Conservation (phyloP, 2,797 vertebrate species). For the Amphiprion clarkii region DNA sequence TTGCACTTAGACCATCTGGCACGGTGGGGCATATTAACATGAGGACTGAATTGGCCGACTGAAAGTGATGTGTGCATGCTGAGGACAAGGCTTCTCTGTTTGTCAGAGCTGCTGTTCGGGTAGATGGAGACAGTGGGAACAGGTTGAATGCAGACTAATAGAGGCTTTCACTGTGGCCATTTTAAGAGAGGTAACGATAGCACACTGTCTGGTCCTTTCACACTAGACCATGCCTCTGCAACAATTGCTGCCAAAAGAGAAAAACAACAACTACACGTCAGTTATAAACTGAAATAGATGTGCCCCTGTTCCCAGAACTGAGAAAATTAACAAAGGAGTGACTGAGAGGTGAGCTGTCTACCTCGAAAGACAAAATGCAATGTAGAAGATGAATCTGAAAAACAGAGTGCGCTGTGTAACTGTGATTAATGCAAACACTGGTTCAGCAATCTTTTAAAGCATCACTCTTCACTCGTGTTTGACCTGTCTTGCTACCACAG, state of each 20-base stretch:
- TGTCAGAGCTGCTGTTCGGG: slow-evolving; percentile 50
- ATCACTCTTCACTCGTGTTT: slow-evolving; percentile 36
- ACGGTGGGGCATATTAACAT: slow-evolving; percentile 68
- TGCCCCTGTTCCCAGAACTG: slow-evolving; percentile 11
- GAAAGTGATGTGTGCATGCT: slow-evolving; percentile 64
- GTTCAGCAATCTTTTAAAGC: slow-evolving; percentile 36
- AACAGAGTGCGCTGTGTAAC: neutral
- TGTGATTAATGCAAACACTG: slow-evolving; percentile 19
- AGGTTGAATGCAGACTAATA: slow-evolving; percentile 63
- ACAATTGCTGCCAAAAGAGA: slow-evolving; percentile 26
- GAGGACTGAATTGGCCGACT: slow-evolving; percentile 72
- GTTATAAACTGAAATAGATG: slow-evolving; percentile 41
- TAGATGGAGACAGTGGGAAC: slow-evolving; percentile 49
- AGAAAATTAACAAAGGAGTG: slow-evolving; percentile 42
- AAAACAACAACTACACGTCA: slow-evolving; percentile 38
- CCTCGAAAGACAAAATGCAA: neutral
- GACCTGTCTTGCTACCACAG: slow-evolving; percentile 29
- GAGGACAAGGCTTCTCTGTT: slow-evolving; percentile 42
- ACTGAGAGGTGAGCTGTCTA: slow-evolving; percentile 18
- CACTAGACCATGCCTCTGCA: slow-evolving; percentile 25
- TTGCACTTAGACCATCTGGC: slow-evolving; percentile 82
- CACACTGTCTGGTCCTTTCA: slow-evolving; percentile 30
- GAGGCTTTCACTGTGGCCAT: slow-evolving; percentile 56
- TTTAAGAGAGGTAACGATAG: slow-evolving; percentile 43
- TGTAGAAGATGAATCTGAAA: slow-evolving; percentile 17